Evolutionary conservation across 2,113 vertebrate species (phyloP), one percentile per base, ranked within the genome.

Genomic region (Hypomesus transpacificus): DNA sequence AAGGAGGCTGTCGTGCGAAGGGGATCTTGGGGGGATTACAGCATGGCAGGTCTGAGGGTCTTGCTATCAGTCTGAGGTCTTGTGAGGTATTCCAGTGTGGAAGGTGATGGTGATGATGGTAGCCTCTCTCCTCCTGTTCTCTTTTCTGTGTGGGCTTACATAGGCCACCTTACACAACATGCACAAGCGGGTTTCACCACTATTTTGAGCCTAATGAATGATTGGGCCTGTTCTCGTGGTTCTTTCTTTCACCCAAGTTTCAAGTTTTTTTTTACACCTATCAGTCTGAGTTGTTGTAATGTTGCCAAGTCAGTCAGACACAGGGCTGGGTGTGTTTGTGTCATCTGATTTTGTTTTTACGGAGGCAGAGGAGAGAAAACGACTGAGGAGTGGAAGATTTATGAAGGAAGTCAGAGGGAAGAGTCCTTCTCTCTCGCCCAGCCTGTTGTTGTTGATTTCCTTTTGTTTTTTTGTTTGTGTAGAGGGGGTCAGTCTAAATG

Each of bases 1-100:
- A 2, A 34, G 39, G 66, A 52, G 63, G 54, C 54, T 57, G 20
- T 21, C n/a, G 18, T 68, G 58, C 28, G 50, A 76, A 26, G 26
- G 17, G 58, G 11, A 22, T 76, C 17, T 76, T 26, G 18, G 52
- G 58, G 26, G 68, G 79, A 74, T 80, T 76, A 76, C 73, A 31
- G 8, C 58, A 63, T 71, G 79, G 67, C 79, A 74, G 57, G 74
- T 34, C 24, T 26, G 53, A 75, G 66, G 46, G 71, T 51, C 51
- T 51, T 28, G 26, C 71, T 67, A 62, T 70, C 57, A 22, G 62
- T 11, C 51, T n/a, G 21, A 59, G 57, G 67, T 66, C 22, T 31
- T 14, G 34, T 39, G 9, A 59, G 57, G 31, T 46, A 73, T 73
- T 54, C 31, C 52, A 14, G 5, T 14, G 53, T 1, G 51, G 26